Evolutionary conservation across 2,888 invertebrate genomes (phyloP), one percentile per base, ranked within the genome.

Genomic region (Camponotus fellah): DNA sequence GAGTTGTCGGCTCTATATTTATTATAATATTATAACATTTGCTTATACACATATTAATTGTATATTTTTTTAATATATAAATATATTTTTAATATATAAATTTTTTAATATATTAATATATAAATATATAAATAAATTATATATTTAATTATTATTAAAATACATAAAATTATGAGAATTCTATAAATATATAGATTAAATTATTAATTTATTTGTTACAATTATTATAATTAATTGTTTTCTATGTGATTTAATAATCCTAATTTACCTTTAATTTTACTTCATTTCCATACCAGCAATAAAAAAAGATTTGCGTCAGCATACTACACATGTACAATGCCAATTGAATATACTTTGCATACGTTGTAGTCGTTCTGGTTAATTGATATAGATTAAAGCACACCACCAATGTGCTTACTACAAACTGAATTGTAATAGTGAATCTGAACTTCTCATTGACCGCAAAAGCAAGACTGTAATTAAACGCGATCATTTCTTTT

Each of bases 281-380:
- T 32, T 89, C 84, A 66, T 88, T 89, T 4, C 91, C 91, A 53
- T 82, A 89, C 88, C 89, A 89, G 10, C 90, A 90, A 68, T 83
- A 88, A 40, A 85, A 71, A 26, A 87, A 89, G 26, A 91, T 88
- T 64, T 90, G 83, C 21, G 65, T 60, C n/a, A 90, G n/a, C 56
- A 89, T 89, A 17, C 87, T 86, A 3, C 62, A 46, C 14, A 87
- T 80, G 46, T 77, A 89, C 17, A 85, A 26, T 5, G 72, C 66
- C 3, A 88, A 21, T 21, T 75, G 46, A 0, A 81, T 3, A 9
- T 87, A 84, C 9, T 86, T 85, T 8, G 66, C 12, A 9, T 80
- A 82, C 1, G 85, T 64, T 17, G 82, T n/a, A 0, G 43, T 43
- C 0, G 34, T 10, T 14, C 34, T 14, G 5, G 72, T 56, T n/a